Evolutionary conservation across 2,113 vertebrate species (phyloP).

Genomic region (Tricholaema leucomelas): DNA sequence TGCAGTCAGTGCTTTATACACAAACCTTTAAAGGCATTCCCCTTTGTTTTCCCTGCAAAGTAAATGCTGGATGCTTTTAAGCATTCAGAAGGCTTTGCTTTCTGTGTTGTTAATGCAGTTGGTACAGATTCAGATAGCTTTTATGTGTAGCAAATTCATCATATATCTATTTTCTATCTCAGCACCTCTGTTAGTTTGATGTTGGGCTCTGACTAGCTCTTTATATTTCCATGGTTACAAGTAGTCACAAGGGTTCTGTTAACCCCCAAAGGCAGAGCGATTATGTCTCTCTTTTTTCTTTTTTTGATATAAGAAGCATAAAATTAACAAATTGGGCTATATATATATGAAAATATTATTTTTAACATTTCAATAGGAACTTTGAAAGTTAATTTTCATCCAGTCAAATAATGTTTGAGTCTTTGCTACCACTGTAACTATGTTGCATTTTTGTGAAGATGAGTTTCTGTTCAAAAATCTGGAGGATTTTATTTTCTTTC

Average conservation of each 20-base stretch:
- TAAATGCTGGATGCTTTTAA: constrained; percentile 36
- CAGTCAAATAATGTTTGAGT: not conserved
- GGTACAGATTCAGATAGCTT: constrained; percentile 49
- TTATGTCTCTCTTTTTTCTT: not conserved
- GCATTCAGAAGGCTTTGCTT: constrained; percentile 47
- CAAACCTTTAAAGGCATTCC: constrained; percentile 21
- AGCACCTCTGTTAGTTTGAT: constrained; percentile 49
- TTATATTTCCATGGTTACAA: constrained; percentile 61
- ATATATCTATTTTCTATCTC: constrained; percentile 56
- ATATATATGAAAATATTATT: not conserved
- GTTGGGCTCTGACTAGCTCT: constrained; percentile 29
- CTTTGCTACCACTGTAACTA: not conserved
- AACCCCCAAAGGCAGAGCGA: constrained; percentile 17
- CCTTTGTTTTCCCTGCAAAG: not conserved
- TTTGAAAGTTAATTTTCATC: not conserved
- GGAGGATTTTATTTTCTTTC: not conserved
- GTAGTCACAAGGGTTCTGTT: constrained; percentile 37
- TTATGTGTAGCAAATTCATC: constrained; percentile 56
- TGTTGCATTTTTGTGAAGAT: not conserved
- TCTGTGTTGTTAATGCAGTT: constrained; percentile 49
- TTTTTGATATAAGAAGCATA: not conserved
- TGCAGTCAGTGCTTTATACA: not conserved
- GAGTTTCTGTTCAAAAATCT: not conserved
- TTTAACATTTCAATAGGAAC: not conserved
- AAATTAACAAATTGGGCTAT: not conserved